These are phyloP conservation scores for Ceyx margarethae DNA, from an alignment of 2,113 vertebrate species.

Conservation along the genomic window DNA sequence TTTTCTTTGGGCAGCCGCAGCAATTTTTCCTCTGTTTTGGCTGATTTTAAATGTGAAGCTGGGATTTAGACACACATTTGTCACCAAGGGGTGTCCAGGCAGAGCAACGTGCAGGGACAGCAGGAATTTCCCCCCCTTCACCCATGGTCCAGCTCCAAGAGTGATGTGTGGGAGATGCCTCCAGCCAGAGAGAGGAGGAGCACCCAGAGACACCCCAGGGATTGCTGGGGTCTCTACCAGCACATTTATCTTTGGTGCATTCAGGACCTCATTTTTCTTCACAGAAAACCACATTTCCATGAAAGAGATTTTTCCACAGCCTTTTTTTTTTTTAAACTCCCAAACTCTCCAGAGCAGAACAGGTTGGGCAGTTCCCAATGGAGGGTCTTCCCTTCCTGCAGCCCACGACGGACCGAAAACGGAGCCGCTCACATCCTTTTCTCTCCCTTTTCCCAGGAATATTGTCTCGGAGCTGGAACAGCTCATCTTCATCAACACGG, in stretches of 20 bases:
- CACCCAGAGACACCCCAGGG: not conserved
- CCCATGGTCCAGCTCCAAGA: not conserved
- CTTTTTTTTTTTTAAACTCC: not conserved
- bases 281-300: not conserved
- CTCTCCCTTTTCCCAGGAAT: conserved; percentile 73
- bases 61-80: fast-evolving
- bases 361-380: not conserved
- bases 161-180: not conserved
- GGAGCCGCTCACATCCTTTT: fast-evolving
- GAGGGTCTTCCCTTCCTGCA: not conserved
- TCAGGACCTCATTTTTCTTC: not conserved
- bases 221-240: not conserved
- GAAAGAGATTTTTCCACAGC: not conserved
- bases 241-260: not conserved
- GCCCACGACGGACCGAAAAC: fast-evolving
- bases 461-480: conserved; percentile 86
- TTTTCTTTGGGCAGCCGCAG: not conserved
- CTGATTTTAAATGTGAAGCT: not conserved
- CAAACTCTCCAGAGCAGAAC: not conserved
- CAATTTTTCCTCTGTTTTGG: not conserved
- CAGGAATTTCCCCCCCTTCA: not conserved
- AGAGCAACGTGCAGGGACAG: not conserved
- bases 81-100: not conserved
- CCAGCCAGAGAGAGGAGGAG: not conserved
- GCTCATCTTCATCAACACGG: conserved; percentile 86